Percentiles rank a stretch among this genome's conserved stretches.
Conservation (phyloP, 1,140 invertebrate species). For the Drosophila azteca region DNA sequence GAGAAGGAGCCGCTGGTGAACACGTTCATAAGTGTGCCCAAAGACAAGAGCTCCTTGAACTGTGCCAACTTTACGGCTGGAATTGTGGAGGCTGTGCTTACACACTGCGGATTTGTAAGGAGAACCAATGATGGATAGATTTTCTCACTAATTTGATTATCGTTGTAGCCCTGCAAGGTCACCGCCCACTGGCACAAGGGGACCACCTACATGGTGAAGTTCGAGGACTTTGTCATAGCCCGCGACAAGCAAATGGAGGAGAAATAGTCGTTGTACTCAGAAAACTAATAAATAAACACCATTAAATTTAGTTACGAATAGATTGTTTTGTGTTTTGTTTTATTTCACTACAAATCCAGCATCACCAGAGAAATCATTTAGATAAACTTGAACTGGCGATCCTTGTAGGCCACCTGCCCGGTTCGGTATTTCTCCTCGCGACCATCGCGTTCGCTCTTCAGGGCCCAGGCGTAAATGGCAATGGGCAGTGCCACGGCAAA, state of each 20-base stretch:
- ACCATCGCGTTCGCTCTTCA: slow-evolving; percentile 85
- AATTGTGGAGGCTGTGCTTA: slow-evolving; percentile 97
- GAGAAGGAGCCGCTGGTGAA: slow-evolving; percentile 98
- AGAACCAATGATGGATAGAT: slow-evolving; percentile 62
- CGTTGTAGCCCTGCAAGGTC: slow-evolving; percentile 95
- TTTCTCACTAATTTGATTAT: slow-evolving; percentile 27
- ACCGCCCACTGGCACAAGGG: slow-evolving; percentile 99
- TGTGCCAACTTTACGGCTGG: slow-evolving; percentile 99
- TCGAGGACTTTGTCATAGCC: slow-evolving; percentile 96
- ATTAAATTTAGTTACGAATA: slow-evolving; percentile 23
- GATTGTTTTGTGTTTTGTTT: slow-evolving; percentile 38
- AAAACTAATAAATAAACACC: background rate
- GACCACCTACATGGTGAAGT: slow-evolving; percentile 99
- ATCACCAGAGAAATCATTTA: slow-evolving; percentile 62
- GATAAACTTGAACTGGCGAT: slow-evolving; percentile 87
- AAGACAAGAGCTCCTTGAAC: slow-evolving; percentile 98
- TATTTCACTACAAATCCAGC: slow-evolving; percentile 50
- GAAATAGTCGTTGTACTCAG: slow-evolving; percentile 83
- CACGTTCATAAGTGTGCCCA: slow-evolving; percentile 98
- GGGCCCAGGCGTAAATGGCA: slow-evolving; percentile 84
- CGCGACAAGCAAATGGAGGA: slow-evolving; percentile 97
- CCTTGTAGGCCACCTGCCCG: slow-evolving; percentile 89
- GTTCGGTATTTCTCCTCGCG: slow-evolving; percentile 86
- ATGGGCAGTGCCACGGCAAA: slow-evolving; percentile 86
- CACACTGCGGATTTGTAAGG: slow-evolving; percentile 96